Conservation (phyloP, 1,140 invertebrate species). For the Alviniconcha marisindica region DNA sequence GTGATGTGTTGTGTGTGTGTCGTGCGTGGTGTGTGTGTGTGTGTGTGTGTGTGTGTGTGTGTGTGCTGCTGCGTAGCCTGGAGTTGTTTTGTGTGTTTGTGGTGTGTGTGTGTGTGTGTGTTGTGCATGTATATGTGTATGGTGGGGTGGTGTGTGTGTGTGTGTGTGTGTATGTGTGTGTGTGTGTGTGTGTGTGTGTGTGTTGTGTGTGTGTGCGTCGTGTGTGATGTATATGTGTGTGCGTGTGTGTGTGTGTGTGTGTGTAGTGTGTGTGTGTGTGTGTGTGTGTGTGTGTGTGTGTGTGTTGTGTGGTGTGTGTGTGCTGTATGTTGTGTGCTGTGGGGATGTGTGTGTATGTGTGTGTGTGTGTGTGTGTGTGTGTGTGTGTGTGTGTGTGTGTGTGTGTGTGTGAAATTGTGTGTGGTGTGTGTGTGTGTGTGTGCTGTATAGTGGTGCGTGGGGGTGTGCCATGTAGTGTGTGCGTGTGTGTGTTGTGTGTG, state of each 20-base stretch:
- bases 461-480: no score
- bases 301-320: neutral
- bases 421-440: no score
- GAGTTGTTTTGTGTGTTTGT: no score
- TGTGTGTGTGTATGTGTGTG: neutral
- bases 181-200: neutral
- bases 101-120: no score
- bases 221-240: neutral
- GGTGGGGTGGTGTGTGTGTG: neutral
- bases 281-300: conserved; percentile 14
- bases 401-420: neutral
- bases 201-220: neutral
- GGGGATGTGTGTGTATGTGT: neutral
- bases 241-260: neutral
- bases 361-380: neutral
- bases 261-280: neutral
- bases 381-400: neutral
- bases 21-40: no score
- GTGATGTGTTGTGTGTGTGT: no score
- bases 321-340: neutral
- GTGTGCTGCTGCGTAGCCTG: no score
- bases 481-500: no score
- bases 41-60: no score
- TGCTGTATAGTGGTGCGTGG: no score
- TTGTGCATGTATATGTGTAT: neutral